Conservation (phyloP, 2,797 vertebrate genomes). For the Telmatherina bonti region DNA sequence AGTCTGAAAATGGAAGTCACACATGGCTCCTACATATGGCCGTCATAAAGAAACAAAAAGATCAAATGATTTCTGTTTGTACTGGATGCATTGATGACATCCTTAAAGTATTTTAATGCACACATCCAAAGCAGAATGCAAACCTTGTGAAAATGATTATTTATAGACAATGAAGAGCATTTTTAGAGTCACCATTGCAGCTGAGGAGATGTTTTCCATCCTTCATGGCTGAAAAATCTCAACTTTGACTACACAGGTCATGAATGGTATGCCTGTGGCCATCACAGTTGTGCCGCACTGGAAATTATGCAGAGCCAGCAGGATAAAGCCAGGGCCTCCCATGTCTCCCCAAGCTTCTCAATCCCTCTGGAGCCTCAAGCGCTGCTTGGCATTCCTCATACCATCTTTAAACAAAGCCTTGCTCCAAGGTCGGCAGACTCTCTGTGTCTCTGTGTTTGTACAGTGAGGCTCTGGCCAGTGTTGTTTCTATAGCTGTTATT, state of each 20-base stretch:
- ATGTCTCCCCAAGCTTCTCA: conserved; percentile 50
- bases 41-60: conserved; percentile 51
- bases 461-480: conserved; percentile 56
- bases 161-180: background rate
- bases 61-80: conserved; percentile 60
- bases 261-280: conserved; percentile 54
- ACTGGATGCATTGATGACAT: conserved; percentile 58
- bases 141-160: conserved; percentile 21
- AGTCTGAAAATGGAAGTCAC: conserved; percentile 65
- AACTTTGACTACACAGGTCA: conserved; percentile 63
- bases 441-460: conserved; percentile 79
- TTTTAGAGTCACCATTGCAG: background rate
- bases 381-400: conserved; percentile 78
- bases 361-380: conserved; percentile 62
- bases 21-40: conserved; percentile 46
- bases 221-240: conserved; percentile 62
- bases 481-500: conserved; percentile 65
- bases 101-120: conserved; percentile 41
- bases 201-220: conserved; percentile 46
- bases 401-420: conserved; percentile 79
- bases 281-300: conserved; percentile 55
- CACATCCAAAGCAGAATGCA: conserved; percentile 12
- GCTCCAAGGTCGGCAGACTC: conserved; percentile 63
- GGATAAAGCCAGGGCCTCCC: conserved; percentile 40
- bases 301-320: conserved; percentile 79